A percentile compares a stretch with the other conserved stretches of the same genome.
Conservation (phyloP, 2,113 vertebrate species). For the Crotalus horridus region DNA sequence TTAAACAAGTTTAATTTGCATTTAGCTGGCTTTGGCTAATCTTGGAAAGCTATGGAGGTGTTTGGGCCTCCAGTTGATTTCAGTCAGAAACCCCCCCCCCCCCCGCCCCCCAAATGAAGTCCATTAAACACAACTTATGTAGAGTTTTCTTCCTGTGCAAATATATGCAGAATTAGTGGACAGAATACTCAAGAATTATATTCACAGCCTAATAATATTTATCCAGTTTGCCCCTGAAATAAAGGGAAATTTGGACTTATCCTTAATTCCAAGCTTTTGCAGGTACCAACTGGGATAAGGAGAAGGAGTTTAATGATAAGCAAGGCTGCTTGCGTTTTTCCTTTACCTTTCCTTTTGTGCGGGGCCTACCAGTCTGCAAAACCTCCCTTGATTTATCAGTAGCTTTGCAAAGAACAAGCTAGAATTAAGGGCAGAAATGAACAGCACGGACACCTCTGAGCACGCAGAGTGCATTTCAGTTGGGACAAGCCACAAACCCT, state of each 20-base stretch:
- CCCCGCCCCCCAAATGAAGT: too few species aligned
- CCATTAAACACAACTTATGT: neutral
- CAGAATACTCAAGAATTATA: neutral
- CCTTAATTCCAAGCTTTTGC: neutral
- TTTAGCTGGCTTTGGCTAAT: neutral
- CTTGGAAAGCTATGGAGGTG: neutral
- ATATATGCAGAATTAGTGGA: neutral
- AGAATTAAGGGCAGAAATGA: neutral
- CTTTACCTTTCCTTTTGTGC: neutral
- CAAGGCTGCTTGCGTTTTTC: neutral
- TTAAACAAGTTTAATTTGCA: neutral
- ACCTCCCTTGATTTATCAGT: neutral
- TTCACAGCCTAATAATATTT: neutral
- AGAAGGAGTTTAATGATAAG: neutral
- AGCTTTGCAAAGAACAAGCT: neutral
- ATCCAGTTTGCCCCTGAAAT: neutral
- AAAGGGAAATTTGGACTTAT: neutral
- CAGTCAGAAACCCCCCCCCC: too few species aligned
- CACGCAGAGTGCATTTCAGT: neutral
- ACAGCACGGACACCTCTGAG: neutral
- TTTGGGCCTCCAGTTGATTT: neutral
- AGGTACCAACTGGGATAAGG: neutral
- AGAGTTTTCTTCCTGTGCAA: neutral
- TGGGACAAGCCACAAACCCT: neutral
- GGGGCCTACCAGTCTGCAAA: neutral